Conservation (phyloP, 35 echinoderm and acorn worm genomes). For the Nesometra sesokonis region DNA sequence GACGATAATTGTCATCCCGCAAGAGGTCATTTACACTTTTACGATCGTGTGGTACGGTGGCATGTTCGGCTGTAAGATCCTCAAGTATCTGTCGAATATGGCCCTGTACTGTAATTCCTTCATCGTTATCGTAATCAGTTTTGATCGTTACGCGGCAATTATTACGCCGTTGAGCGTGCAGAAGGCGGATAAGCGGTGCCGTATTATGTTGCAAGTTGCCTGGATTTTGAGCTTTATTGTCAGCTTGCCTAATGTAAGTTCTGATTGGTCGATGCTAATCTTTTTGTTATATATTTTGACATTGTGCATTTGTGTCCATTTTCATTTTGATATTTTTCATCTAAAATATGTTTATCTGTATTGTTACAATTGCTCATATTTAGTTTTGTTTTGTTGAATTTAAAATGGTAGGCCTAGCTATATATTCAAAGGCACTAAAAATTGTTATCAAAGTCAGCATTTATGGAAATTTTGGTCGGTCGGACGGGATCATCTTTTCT, state of each 20-base stretch:
- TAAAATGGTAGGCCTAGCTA: too few relatives aligned
- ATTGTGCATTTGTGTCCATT: too few relatives aligned
- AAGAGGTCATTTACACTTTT: constrained; percentile 28
- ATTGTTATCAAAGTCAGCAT: too few relatives aligned
- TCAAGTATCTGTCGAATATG: constrained; percentile 39
- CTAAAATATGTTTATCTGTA: too few relatives aligned
- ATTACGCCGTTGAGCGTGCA: constrained; percentile 63
- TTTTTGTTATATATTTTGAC: too few relatives aligned
- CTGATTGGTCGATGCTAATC: not conserved
- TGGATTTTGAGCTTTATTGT: constrained; percentile 49
- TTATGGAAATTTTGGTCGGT: too few relatives aligned
- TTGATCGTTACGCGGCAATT: constrained; percentile 82
- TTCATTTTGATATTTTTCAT: too few relatives aligned
- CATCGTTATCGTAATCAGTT: constrained; percentile 76
- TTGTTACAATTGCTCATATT: too few relatives aligned
- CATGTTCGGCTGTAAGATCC: constrained; percentile 42
- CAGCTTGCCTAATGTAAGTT: constrained; percentile 60
- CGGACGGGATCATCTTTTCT: too few relatives aligned
- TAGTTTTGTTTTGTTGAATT: too few relatives aligned
- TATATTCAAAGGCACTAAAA: too few relatives aligned
- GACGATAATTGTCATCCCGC: constrained; percentile 57
- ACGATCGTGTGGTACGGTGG: constrained; percentile 50
- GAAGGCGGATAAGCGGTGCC: constrained; percentile 66
- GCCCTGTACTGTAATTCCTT: constrained; percentile 53
- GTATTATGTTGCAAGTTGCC: constrained; percentile 63